These are phyloP conservation scores for Carlito syrichta DNA, from an alignment of 2,113 vertebrate species.

Conservation along the genomic window DNA sequence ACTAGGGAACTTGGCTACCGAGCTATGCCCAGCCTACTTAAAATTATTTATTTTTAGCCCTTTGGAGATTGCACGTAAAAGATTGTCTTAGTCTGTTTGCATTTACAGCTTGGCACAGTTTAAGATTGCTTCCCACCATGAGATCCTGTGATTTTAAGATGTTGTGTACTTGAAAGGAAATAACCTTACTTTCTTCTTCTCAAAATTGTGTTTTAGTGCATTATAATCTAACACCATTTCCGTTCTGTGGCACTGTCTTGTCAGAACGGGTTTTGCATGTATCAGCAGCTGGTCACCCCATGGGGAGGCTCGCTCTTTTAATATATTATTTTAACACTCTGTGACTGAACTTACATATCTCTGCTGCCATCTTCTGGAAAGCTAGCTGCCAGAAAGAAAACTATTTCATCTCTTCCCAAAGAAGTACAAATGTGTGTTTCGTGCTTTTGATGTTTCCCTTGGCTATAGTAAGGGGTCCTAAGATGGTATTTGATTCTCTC, in stretches of 20 bases:
- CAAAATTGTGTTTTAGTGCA: neutral
- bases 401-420: neutral
- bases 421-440: neutral
- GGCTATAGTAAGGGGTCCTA: neutral
- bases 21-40: neutral
- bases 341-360: neutral
- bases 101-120: neutral
- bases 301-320: conserved; percentile 24
- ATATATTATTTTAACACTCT: neutral
- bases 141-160: neutral
- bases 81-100: neutral
- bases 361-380: conserved; percentile 82
- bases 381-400: neutral
- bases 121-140: neutral
- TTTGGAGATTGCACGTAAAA: neutral
- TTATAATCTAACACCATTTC: conserved; percentile 49
- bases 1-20: no score
- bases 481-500: conserved; percentile 9
- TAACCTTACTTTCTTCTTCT: conserved; percentile 51
- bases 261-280: conserved; percentile 64
- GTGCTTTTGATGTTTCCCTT: neutral
- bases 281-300: conserved; percentile 59
- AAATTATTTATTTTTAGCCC: neutral
- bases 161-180: conserved; percentile 64
- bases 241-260: conserved; percentile 43